These are phyloP conservation scores for Chroicocephalus ridibundus DNA, from an alignment of 2,113 vertebrate species.

Conservation along the genomic window DNA sequence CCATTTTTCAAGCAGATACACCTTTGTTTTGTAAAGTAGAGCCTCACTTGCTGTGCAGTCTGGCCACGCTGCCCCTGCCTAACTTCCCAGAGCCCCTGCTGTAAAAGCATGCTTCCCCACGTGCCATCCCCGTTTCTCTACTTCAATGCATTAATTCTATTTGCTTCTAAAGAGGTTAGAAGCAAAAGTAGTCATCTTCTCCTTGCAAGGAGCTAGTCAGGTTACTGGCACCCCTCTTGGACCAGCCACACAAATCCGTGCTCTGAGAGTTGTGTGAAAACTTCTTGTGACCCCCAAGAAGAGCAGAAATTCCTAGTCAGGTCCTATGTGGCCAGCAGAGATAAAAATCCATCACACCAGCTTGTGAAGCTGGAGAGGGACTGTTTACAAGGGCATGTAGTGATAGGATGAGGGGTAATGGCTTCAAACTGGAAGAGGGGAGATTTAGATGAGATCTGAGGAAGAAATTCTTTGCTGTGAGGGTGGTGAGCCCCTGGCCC, in stretches of 20 bases:
- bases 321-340: neutral
- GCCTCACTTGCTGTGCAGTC: no score
- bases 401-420: neutral
- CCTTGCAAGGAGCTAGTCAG: neutral
- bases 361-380: neutral
- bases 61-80: neutral
- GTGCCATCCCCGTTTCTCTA: fast-evolving
- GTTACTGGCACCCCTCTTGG: neutral
- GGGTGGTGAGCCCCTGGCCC: neutral
- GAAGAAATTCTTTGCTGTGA: neutral
- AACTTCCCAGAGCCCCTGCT: neutral
- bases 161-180: neutral
- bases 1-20: neutral
- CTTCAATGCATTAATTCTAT: neutral
- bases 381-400: neutral
- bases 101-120: neutral
- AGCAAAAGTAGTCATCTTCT: neutral
- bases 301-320: neutral
- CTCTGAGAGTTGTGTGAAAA: neutral
- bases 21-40: neutral
- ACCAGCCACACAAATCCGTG: neutral
- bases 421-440: neutral
- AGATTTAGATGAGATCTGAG: neutral
- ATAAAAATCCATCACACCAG: neutral
- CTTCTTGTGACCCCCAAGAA: neutral